Conservation (phyloP, 1,140 invertebrate genomes). For the Bombus superbus region DNA sequence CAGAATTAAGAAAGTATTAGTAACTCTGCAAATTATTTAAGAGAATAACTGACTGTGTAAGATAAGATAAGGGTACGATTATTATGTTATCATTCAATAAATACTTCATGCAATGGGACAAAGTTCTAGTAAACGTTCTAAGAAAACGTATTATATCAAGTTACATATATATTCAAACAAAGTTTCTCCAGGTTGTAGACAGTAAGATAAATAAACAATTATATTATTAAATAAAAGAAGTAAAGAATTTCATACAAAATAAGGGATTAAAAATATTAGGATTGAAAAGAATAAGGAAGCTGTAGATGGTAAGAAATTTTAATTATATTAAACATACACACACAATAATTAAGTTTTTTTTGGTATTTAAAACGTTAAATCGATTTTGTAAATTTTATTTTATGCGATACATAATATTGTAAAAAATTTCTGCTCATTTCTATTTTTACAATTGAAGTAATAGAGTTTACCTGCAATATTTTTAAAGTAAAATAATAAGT, state of each 20-base stretch:
- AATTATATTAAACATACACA: neutral
- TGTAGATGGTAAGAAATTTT: neutral
- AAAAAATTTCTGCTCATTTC: neutral
- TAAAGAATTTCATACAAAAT: neutral
- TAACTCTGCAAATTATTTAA: constrained; percentile 79
- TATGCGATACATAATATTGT: neutral
- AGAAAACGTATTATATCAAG: neutral
- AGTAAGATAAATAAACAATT: neutral
- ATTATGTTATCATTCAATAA: constrained; percentile 23
- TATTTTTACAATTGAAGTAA: neutral
- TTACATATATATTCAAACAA: neutral
- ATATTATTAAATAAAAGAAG: neutral
- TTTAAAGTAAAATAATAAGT: neutral
- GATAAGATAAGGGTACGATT: constrained; percentile 40
- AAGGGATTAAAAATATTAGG: neutral
- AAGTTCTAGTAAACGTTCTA: neutral
- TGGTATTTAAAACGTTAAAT: neutral
- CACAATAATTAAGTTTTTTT: neutral
- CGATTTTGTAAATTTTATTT: neutral
- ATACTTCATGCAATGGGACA: neutral
- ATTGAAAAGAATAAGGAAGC: neutral
- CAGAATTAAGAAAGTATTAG: constrained; percentile 82
- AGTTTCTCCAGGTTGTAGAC: neutral
- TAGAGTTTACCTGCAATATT: neutral
- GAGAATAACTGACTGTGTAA: constrained; percentile 34